Percentiles rank a stretch among this genome's conserved stretches.
phyloP scores from a whole-genome alignment of 2,113 vertebrate species.

The Prunella himalayana region DNA sequence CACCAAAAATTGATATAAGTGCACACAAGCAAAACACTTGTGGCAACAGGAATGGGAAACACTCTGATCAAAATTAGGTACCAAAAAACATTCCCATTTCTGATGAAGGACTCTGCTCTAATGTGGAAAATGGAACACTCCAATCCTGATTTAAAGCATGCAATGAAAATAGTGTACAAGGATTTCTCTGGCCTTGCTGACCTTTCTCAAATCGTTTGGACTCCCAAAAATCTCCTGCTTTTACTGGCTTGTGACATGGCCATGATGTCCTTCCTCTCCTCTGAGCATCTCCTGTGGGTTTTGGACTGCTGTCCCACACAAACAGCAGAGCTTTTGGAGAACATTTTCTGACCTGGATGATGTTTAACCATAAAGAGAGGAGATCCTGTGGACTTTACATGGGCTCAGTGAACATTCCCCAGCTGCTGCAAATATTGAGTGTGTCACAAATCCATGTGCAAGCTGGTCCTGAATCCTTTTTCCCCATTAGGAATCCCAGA shows the following conservation, averaged over 20 bases:
- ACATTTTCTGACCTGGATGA: neutral
- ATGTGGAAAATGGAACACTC: rapidly evolving
- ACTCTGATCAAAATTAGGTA: neutral
- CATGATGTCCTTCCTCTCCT: neutral
- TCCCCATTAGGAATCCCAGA: neutral
- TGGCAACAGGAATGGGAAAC: neutral
- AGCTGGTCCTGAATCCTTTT: neutral
- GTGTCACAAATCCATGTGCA: rapidly evolving
- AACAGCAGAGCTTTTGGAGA: neutral
- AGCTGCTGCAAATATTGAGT: rapidly evolving
- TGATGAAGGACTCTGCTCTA: neutral
- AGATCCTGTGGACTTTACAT: rapidly evolving
- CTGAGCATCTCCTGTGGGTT: neutral
- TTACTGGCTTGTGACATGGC: rapidly evolving
- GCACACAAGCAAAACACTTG: neutral
- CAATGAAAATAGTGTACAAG: neutral
- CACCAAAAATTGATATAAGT: neutral
- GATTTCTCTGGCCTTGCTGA: neutral
- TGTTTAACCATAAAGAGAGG: neutral
- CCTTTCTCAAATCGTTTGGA: neutral
- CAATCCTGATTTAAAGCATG: neutral
- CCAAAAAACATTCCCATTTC: neutral
- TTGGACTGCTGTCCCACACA: neutral
- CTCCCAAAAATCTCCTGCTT: neutral
- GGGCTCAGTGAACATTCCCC: neutral